Percentiles rank a stretch among this genome's conserved stretches.
phyloP scores from a whole-genome alignment of 2,797 vertebrate genomes.

The Hybognathus amarus region DNA sequence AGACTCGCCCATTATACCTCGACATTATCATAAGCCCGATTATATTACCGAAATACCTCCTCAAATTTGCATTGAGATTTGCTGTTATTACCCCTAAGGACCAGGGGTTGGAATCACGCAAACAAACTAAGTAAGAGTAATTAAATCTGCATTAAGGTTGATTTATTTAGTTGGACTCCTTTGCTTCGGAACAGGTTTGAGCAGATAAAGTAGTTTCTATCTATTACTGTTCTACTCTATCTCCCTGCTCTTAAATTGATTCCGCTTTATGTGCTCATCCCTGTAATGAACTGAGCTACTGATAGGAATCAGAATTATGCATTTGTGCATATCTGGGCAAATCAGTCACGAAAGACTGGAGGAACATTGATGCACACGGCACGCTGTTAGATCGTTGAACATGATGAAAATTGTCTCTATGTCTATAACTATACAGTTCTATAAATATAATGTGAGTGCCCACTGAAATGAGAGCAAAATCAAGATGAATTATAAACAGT shows the following conservation, averaged over 20 bases:
- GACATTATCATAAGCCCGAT: constrained; percentile 7
- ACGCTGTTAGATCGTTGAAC: constrained; percentile 67
- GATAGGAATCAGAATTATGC: constrained; percentile 72
- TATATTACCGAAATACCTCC: constrained; percentile 12
- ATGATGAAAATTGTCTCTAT: constrained; percentile 58
- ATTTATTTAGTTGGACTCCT: constrained; percentile 64
- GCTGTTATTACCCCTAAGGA: constrained; percentile 51
- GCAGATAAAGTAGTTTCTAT: constrained; percentile 62
- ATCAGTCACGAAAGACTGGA: constrained; percentile 70
- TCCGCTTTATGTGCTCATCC: constrained; percentile 67
- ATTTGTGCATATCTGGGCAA: constrained; percentile 67
- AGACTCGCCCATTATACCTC: constrained; percentile 20
- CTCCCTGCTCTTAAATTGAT: constrained; percentile 70
- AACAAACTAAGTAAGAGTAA: constrained; percentile 60
- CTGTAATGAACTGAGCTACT: constrained; percentile 68
- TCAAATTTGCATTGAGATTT: constrained; percentile 56
- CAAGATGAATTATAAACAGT: constrained; percentile 43
- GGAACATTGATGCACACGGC: constrained; percentile 48
- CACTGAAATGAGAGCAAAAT: constrained; percentile 39
- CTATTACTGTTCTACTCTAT: constrained; percentile 67
- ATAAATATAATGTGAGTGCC: constrained; percentile 46
- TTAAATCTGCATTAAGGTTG: constrained; percentile 67
- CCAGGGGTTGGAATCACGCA: constrained; percentile 56
- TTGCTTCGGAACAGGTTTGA: constrained; percentile 61
- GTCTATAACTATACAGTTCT: constrained; percentile 59